Evolutionary conservation across 1,140 invertebrate genomes (phyloP), one percentile per base, ranked within the genome.

Genomic region (Chionoecetes opilio): DNA sequence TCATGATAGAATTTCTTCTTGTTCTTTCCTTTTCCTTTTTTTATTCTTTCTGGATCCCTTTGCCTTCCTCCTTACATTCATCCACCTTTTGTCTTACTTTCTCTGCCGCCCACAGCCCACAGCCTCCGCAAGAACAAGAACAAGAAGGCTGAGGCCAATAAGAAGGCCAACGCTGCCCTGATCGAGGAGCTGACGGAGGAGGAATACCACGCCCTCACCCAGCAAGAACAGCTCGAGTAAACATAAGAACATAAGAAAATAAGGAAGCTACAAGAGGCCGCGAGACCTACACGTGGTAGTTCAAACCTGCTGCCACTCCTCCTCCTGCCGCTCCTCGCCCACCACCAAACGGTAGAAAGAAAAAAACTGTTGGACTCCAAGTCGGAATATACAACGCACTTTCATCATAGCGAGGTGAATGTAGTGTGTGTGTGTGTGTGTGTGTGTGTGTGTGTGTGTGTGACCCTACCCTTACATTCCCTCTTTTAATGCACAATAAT

Each of bases 121-220:
- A 41, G 21, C n/a, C 37, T 89, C 35, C 26, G 29, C 26, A 37
- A 21, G 87, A 32, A 38, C 87, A 89, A 89, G 87, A 89, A 38
- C 21, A 89, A 89, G 87, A 89, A 75, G n/a, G 63, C n/a, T 8
- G 63, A 75, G 63, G 6, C 0, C 63, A 26, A 21, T 26, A 75
- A 89, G 14, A 31, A 89, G 14, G 34, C 34, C 3, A 29, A 37
- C n/a, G 35, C 32, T 6, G 87, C 87, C 87, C 34, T 26, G 17
- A 89, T 89, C 29, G 87, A 89, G 29, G 87, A 89, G 21, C 37
- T 89, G 21, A 89, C 87, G 32, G 37, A 89, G 87, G 87, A 89
- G 41, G 87, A 89, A 38, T 89, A 38, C 87, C 21, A 38, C 0
- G 29, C 37, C 37, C 87, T 89, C 87, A 46, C 87, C 3, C 37